Evolutionary conservation across 92 coral and sea anemone species (phyloP), one percentile per base, ranked within the genome.

Genomic region (Meandrina meandrites): DNA sequence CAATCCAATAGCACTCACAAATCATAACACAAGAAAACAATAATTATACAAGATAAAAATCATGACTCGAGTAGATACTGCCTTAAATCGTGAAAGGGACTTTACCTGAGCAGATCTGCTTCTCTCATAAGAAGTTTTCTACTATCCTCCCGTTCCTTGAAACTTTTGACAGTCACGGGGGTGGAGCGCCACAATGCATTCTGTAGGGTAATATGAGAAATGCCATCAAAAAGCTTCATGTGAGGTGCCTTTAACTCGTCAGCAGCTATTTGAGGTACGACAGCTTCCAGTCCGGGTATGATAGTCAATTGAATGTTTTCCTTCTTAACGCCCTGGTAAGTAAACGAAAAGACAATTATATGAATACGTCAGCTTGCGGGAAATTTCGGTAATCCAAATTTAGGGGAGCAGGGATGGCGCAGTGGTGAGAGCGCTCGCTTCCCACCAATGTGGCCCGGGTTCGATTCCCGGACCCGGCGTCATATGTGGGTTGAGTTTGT

Each of bases 161-260:
- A 54, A 7, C 58, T 79, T 76, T 94, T 94, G 24, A 91, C 91
- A 18, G 94, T 90, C 42, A 94, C 98, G 47, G 91, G 91, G 24
- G 88, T 80, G 69, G 92, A 84, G 50, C 81, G 81, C 95, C 95
- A 94, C 34, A 81, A 40, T 24, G 90, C 95, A 50, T 73, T 79
- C 78, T 75, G 89, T 40, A 92, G 91, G 50, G 87, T 73, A 87
- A 88, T 87, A 79, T 79, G 89, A 13, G 95, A 96, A 19, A 89
- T 90, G 27, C 31, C 71, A 24, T 86, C 85, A 3, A 68, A 42
- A 4, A 68, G 50, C 21, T 53, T 79, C 2, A 18, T 53, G 4
- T 50, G 16, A 28, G 85, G 85, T n/a, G 37, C 51, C 35, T 57
- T 86, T 45, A 86, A 57, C 9, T 86, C 64, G 27, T 10, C 72